These are phyloP conservation scores for Calycopis cecrops DNA, from an alignment of 1,140 invertebrate species.

Conservation along the genomic window DNA sequence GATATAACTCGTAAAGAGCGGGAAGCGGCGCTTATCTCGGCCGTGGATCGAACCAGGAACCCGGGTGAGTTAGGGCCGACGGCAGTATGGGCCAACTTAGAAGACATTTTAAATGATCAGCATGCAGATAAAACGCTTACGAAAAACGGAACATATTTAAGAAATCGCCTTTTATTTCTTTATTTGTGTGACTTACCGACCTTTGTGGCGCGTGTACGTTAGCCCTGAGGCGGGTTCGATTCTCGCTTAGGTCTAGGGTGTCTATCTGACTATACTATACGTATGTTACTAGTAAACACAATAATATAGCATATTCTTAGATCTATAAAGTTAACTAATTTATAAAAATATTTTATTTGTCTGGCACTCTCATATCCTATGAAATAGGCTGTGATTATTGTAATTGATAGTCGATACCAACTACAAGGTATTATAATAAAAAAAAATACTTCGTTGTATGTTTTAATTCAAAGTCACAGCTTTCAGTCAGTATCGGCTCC, in stretches of 20 bases:
- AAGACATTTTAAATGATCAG: conserved; percentile 19
- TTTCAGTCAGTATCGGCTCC: too few relatives aligned
- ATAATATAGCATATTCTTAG: too few relatives aligned
- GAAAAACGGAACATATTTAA: conserved; percentile 11
- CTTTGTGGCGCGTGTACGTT: background rate
- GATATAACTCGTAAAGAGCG: conserved; percentile 27
- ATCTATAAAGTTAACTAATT: too few relatives aligned
- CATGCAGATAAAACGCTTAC: conserved; percentile 1
- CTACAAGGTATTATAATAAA: too few relatives aligned
- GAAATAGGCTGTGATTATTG: too few relatives aligned
- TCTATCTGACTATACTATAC: background rate
- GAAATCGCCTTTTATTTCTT: conserved; percentile 8
- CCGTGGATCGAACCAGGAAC: conserved; percentile 34
- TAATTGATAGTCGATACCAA: too few relatives aligned
- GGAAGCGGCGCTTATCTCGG: conserved; percentile 26
- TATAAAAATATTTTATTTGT: too few relatives aligned
- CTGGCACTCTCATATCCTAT: too few relatives aligned
- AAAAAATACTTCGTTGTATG: too few relatives aligned
- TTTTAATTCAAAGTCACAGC: too few relatives aligned
- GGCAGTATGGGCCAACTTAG: conserved; percentile 16
- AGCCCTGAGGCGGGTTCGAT: background rate
- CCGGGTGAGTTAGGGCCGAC: conserved; percentile 17
- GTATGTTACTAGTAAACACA: background rate
- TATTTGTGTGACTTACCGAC: background rate
- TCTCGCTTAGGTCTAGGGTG: background rate